Base-by-base conservation (phyloP, 1,140 invertebrate species). In the Portunus trituberculatus region DNA sequence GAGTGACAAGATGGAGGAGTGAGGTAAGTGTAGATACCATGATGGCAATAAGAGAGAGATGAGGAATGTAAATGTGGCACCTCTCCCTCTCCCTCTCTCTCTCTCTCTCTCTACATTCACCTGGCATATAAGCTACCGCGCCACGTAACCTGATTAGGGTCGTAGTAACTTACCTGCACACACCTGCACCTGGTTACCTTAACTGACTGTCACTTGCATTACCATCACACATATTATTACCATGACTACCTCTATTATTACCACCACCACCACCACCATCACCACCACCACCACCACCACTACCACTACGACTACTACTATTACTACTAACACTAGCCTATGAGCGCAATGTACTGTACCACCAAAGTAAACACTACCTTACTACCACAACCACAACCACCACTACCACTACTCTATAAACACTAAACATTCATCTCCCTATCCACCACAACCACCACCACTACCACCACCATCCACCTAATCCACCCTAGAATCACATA, bases 61-160 rank as follows among this genome's bases (percentile, higher is more conserved):
- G 67, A 2, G 67, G 67, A 76, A 76, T 76, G 67, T 76, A 76
- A 76, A 76, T 1, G 0, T 76, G 12, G 67, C 67, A n/a, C 12
- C 67, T n/a, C 67, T 76, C 67, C n/a, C 67, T 76, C 67, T 59
- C 2, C 12, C 52, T 76, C 67, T 76, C 67, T 76, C 67, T 76
- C 25, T 76, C 67, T 76, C 67, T 76, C 67, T 76, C 52, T n/a
- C 67, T 76, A 76, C 67, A 76, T 76, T n/a, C 67, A n/a, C 67
- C 67, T 20, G 67, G 25, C 1, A 76, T 76, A n/a, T n/a, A 76
- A 8, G 67, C 12, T 76, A 20, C 67, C 20, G n/a, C 6, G 67
- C 67, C 67, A 76, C 67, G 6, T 20, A 76, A 76, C 67, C 67
- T n/a, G 67, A 76, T n/a, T 76, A 59, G 52, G 52, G 52, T 2